Evolutionary conservation across 2,113 vertebrate species (phyloP).

Genomic region (Syngnathus typhle): DNA sequence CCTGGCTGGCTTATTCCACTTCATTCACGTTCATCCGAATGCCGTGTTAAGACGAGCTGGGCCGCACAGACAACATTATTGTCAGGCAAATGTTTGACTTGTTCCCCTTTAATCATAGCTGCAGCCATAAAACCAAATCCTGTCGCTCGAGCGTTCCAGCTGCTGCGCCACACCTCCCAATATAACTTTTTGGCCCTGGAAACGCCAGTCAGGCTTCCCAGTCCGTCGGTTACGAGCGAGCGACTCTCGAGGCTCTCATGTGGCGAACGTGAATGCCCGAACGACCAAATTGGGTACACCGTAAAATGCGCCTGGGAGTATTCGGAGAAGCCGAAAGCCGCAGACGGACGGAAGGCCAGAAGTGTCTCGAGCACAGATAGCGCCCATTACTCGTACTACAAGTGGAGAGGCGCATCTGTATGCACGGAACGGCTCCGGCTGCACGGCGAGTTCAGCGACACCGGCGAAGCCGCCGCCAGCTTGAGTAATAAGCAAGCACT

Average conservation of each 20-base stretch:
- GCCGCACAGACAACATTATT: no score
- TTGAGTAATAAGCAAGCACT: constrained; percentile 22
- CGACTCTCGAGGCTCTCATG: constrained; percentile 14
- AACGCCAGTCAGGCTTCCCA: not conserved
- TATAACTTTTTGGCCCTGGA: not conserved
- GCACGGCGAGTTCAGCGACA: not conserved
- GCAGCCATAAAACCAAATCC: not conserved
- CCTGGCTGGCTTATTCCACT: no score
- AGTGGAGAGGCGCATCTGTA: not conserved
- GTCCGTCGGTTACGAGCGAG: not conserved
- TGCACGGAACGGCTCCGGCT: not conserved
- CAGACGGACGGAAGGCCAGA: constrained; percentile 9
- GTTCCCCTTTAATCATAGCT: not conserved
- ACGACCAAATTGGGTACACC: constrained; percentile 12
- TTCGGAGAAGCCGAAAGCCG: constrained; percentile 20
- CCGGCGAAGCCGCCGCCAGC: not conserved
- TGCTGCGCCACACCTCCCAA: not conserved
- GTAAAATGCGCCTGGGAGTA: constrained; percentile 18
- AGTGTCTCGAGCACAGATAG: constrained; percentile 16
- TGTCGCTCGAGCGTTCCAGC: not conserved
- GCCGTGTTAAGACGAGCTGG: no score
- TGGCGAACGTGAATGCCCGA: constrained; percentile 9
- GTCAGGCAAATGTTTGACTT: not conserved
- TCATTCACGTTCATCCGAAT: no score
- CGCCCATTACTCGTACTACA: not conserved